Base-by-base conservation (phyloP, 1,140 invertebrate species). In the Trialeurodes vaporariorum region DNA sequence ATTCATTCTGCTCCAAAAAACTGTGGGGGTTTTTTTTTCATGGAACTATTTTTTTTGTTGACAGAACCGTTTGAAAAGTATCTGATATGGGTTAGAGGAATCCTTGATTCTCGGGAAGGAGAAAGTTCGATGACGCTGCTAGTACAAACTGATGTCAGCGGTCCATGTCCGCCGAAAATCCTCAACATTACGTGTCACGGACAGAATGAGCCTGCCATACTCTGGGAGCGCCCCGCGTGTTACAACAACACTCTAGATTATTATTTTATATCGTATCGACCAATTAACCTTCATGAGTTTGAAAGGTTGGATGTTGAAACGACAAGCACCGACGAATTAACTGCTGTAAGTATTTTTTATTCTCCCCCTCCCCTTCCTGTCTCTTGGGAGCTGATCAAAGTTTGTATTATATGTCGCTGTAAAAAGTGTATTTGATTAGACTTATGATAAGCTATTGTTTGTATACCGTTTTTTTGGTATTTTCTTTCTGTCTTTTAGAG, bases 41-140 rank as follows among this genome's bases (percentile, higher is more conserved):
- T n/a, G n/a, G n/a, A n/a, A 26, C 26, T 64, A 13, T 17, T 64
- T 25, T 17, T 64, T 64, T 66, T 71, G 63, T 67, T 81, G 84
- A 67, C 79, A 92, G 90, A 85, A 74, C 87, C 92, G 24, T 87
- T 85, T 74, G 92, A 89, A 1, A 84, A 90, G 61, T 94, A 94
- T 77, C 89, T 88, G 77, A 86, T 96, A 71, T 93, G 87, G 85
- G 86, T 94, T 12, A 89, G 91, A 74, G 92, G 91, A 21, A 86
- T 83, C 72, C 89, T 87, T 77, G 66, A 68, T 27, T 68, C 70
- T 59, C 59, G 61, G 61, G 87, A 90, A 77, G 88, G 89, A 58
- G 84, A 87, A 71, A 79, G 84, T 25, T 93, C 91, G 11, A 84
- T 87, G 70, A 79, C 84, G 1, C 82, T 93, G 61, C 82, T 83